A percentile compares a stretch with the other conserved stretches of the same genome.
phyloP scores from a whole-genome alignment of 2,888 invertebrate species.

The Oegoconia quadripuncta region DNA sequence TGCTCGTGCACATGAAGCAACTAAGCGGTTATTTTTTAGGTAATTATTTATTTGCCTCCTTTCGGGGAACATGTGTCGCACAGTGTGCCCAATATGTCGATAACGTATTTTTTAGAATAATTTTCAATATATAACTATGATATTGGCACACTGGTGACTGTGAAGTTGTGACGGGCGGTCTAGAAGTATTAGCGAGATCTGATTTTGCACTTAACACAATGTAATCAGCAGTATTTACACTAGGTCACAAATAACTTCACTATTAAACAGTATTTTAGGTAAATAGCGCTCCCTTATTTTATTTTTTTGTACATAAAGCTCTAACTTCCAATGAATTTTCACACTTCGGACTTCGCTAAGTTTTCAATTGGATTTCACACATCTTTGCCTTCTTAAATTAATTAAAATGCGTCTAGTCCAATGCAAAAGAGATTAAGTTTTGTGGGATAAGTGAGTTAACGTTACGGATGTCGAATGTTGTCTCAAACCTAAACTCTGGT shows the following conservation, averaged over 20 bases:
- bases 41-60: constrained; percentile 66
- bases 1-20: constrained; percentile 69
- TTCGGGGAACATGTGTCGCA: constrained; percentile 34
- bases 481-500: constrained; percentile 49
- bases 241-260: constrained; percentile 60
- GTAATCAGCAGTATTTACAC: constrained; percentile 60
- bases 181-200: constrained; percentile 64
- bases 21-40: constrained; percentile 67
- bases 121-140: constrained; percentile 45
- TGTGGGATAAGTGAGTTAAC: constrained; percentile 63
- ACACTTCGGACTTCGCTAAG: constrained; percentile 46
- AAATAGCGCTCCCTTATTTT: constrained; percentile 49
- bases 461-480: constrained; percentile 39
- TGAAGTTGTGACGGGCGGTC: constrained; percentile 33
- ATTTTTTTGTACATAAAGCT: constrained; percentile 61
- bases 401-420: constrained; percentile 76
- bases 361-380: constrained; percentile 68
- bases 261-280: constrained; percentile 69
- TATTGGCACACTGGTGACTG: constrained; percentile 45
- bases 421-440: constrained; percentile 74
- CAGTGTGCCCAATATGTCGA: constrained; percentile 49
- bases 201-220: constrained; percentile 56
- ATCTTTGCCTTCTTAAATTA: constrained; percentile 76
- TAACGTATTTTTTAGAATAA: constrained; percentile 59
- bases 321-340: constrained; percentile 39